Evolutionary conservation across 1,140 invertebrate genomes (phyloP), one percentile per base, ranked within the genome.

Genomic region (Zelostemma sp.): DNA sequence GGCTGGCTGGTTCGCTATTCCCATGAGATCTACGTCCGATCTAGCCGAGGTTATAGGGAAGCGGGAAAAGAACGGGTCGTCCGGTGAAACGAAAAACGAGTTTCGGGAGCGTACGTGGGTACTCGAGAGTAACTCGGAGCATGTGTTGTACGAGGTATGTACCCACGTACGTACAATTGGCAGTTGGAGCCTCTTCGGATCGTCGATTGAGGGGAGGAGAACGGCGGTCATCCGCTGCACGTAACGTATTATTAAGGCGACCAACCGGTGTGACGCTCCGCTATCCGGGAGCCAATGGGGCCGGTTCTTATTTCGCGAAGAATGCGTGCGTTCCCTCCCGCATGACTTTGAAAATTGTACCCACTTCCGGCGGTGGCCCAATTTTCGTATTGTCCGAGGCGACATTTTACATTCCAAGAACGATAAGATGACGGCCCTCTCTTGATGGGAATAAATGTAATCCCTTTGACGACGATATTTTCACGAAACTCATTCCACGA

Each of bases 201-300:
- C 17, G 54, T 54, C 49, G 54, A 66, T 68, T 55, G 58, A 58
- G 53, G 59, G 59, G 35, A 54, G 59, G 21, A 18, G 25, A 61
- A 49, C 50, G 57, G 58, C 54, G 73, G 77, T 74, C 73, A 76
- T 77, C 59, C 64, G 62, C 54, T 57, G 63, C 53, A 50, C 68
- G 74, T 73, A 83, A 76, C 76, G 73, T 83, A 78, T 83, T 74
- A 83, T 82, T 83, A 83, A 80, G 78, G 68, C 74, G 75, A 79
- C 80, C 80, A 83, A 81, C 79, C 79, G 72, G 80, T 81, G 80
- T 82, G 79, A 82, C 80, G 81, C 76, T 78, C 65, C 65, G 72
- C 72, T 64, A 67, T 51, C 72, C 71, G 57, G 72, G 75, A 80
- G 74, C 79, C 79, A 81, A 80, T 81, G 77, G 65, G 76, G 80